Conservation (phyloP, 1,140 invertebrate genomes). For the Achatina immaculata region DNA sequence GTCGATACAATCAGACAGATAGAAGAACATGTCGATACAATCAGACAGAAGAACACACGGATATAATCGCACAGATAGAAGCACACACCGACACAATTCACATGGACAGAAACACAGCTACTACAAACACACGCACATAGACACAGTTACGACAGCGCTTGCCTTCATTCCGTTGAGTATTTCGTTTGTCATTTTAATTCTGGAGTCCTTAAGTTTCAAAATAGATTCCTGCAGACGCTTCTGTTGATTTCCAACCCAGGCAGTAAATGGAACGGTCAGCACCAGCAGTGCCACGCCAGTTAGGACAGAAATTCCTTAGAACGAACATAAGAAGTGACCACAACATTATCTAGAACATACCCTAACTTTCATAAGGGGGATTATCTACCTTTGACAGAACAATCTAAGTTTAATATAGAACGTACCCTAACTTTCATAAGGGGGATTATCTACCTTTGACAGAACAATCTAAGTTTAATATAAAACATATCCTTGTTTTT, state of each 20-base stretch:
- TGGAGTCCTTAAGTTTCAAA: slow-evolving; percentile 74
- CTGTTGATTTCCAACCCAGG: slow-evolving; percentile 84
- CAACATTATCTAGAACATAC: slow-evolving; percentile 69
- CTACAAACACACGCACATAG: slow-evolving; percentile 23
- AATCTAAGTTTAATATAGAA: too few relatives aligned
- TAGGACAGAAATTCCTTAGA: slow-evolving; percentile 69
- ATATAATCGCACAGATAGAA: not conserved
- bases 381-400: not conserved
- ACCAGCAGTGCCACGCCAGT: slow-evolving; percentile 64
- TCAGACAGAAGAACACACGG: too few relatives aligned
- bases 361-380: not conserved
- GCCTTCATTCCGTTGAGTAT: slow-evolving; percentile 74
- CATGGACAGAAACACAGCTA: not conserved
- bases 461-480: too few relatives aligned
- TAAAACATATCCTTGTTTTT: too few relatives aligned
- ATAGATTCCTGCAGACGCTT: slow-evolving; percentile 72
- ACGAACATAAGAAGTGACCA: slow-evolving; percentile 87
- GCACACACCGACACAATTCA: not conserved
- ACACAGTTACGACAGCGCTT: not conserved
- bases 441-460: too few relatives aligned
- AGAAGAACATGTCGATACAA: too few relatives aligned
- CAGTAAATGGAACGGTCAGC: slow-evolving; percentile 78
- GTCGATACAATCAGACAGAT: too few relatives aligned
- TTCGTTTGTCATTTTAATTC: slow-evolving; percentile 71
- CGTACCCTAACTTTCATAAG: too few relatives aligned